A percentile compares a stretch with the other conserved stretches of the same genome.
These are phyloP conservation scores for Aelia acuminata DNA, from an alignment of 2,888 invertebrate genomes.

Conservation along the genomic window DNA sequence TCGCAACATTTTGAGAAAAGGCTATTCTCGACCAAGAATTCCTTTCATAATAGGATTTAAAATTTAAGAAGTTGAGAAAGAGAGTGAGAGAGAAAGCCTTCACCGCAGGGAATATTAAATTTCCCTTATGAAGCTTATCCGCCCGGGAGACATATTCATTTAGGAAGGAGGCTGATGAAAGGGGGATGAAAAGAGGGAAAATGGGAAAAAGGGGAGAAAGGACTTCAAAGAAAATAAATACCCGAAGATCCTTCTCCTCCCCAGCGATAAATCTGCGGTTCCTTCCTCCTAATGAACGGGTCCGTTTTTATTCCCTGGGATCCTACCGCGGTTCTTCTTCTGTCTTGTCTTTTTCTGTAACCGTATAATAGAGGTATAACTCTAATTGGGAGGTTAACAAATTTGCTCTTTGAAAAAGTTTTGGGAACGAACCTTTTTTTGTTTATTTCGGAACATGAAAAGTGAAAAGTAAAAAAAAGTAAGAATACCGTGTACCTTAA, in stretches of 20 bases:
- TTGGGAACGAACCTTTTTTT: neutral
- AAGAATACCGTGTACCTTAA: neutral
- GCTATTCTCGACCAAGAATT: neutral
- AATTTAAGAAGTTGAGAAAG: slow-evolving; percentile 17
- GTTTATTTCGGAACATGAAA: neutral
- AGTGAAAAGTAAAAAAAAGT: neutral
- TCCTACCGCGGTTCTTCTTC: neutral
- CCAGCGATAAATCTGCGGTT: slow-evolving; percentile 16
- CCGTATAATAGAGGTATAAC: neutral
- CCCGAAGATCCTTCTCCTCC: slow-evolving; percentile 17
- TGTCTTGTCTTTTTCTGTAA: neutral
- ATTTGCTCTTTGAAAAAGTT: neutral
- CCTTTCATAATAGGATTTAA: slow-evolving; percentile 11
- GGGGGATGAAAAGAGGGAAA: slow-evolving; percentile 23
- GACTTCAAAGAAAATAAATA: slow-evolving; percentile 41
- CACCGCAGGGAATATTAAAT: neutral
- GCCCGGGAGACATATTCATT: slow-evolving; percentile 13
- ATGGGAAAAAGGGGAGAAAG: slow-evolving; percentile 22
- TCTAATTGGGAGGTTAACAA: slow-evolving; percentile 1
- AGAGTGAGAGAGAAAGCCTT: neutral
- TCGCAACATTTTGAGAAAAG: neutral
- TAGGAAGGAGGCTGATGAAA: slow-evolving; percentile 28
- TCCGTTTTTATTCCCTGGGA: neutral
- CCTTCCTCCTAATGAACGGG: slow-evolving; percentile 9
- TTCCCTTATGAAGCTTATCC: slow-evolving; percentile 33